phyloP scores from a whole-genome alignment of 2,888 invertebrate species.

The Archips crataeganus region DNA sequence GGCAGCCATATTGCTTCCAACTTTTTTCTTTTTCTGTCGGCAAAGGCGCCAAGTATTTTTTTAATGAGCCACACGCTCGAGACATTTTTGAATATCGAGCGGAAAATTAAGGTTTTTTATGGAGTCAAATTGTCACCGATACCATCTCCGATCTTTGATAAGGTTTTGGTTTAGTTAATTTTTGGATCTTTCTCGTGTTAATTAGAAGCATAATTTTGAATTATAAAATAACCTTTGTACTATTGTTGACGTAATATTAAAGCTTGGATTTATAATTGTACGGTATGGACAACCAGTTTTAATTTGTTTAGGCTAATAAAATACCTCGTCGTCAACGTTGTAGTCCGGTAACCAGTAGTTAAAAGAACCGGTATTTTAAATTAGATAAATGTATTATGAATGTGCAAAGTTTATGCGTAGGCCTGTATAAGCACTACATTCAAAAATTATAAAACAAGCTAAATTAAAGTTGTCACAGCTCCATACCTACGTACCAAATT shows the following conservation, averaged over 20 bases:
- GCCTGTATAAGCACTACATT: background rate
- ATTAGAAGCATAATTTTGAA: conserved; percentile 27
- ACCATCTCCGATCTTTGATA: conserved; percentile 41
- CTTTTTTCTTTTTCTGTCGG: conserved; percentile 27
- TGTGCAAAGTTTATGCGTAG: too few species aligned
- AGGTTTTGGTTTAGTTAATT: conserved; percentile 37
- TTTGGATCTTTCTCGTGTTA: conserved; percentile 32
- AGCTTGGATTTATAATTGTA: background rate
- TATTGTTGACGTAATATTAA: background rate
- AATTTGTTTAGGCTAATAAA: conserved; percentile 1
- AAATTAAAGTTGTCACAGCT: too few species aligned
- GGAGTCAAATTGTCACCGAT: conserved; percentile 43
- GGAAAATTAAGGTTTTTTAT: conserved; percentile 43
- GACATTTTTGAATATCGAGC: conserved; percentile 35
- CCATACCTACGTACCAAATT: too few species aligned
- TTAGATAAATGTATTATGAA: background rate
- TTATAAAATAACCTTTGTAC: background rate
- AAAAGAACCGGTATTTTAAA: background rate
- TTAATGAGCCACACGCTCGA: conserved; percentile 38
- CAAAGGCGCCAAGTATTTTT: conserved; percentile 42
- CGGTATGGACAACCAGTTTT: background rate
- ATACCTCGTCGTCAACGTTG: background rate
- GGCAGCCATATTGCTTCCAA: conserved; percentile 29
- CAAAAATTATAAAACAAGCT: too few species aligned
- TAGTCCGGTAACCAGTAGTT: background rate